These are phyloP conservation scores for Clivina fossor DNA, from an alignment of 2,888 invertebrate genomes.

Conservation along the genomic window DNA sequence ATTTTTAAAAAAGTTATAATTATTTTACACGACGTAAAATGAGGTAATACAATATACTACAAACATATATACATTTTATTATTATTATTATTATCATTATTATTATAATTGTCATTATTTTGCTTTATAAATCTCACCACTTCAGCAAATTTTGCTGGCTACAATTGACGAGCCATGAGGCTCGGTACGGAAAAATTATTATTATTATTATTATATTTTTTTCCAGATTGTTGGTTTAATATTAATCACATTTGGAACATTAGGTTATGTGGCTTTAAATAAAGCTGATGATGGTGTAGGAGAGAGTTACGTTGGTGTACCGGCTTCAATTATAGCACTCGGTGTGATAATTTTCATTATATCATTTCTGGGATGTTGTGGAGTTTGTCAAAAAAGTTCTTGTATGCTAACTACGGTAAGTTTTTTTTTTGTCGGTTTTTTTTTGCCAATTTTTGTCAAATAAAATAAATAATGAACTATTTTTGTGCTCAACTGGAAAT, in stretches of 20 bases:
- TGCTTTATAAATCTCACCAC: background rate
- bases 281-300: background rate
- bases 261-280: slow-evolving; percentile 11
- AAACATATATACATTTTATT: too few species aligned
- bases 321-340: slow-evolving; percentile 67
- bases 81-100: too few species aligned
- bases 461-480: slow-evolving; percentile 4
- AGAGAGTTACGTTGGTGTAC: slow-evolving; percentile 50
- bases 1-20: too few species aligned
- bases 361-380: slow-evolving; percentile 54
- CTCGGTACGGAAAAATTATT: too few species aligned
- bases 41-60: too few species aligned
- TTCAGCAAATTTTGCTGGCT: too few species aligned
- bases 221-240: slow-evolving; percentile 13
- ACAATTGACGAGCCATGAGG: too few species aligned
- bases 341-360: slow-evolving; percentile 63
- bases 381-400: slow-evolving; percentile 53
- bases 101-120: background rate
- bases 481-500: too few species aligned
- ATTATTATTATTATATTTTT: too few species aligned
- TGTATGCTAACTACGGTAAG: slow-evolving; percentile 53
- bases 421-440: too few species aligned
- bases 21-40: too few species aligned
- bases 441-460: too few species aligned
- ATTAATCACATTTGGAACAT: slow-evolving; percentile 9